Evolutionary conservation across 2,888 invertebrate species (phyloP), one percentile per base, ranked within the genome.

Genomic region (Hydrotaea cyrtoneurina): DNA sequence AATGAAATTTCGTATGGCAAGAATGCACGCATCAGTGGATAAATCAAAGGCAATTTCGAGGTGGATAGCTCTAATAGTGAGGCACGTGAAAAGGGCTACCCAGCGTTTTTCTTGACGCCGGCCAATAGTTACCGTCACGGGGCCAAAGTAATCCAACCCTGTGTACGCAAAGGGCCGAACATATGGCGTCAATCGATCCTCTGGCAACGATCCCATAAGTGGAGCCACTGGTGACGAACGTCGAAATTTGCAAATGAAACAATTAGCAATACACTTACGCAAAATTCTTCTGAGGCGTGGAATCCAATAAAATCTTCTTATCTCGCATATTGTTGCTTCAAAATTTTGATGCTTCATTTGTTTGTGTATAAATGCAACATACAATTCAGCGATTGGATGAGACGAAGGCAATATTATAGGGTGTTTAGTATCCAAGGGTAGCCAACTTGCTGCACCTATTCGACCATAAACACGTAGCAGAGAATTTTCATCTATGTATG

Each of bases 161-260:
- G 87, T 87, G 76, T 87, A 87, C 0, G 82, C 76, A 55, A 87
- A 86, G 4, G 86, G 74, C 13, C 84, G 82, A 3, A 87, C 62
- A 43, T 74, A 86, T 5, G 86, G 86, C 11, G 78, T 86, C 0
- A 86, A 62, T 8, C 86, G 75, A 62, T 86, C 87, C 10, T 36
- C 53, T 1, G 86, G 86, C 8, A 82, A 39, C 64, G 85, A 86
- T 0, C 86, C 87, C 87, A n/a, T 46, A n/a, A 46, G 46, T 46
- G 46, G 11, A 5, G n/a, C 21, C 13, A 85, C 59, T 8, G 86
- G 57, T 13, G 8, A 36, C 8, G 36, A 36, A 36, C 36, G 3
- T 5, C 26, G n/a, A 15, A 31, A 55, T 26, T 5, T 39, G n/a
- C 57, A n/a, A 23, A 19, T 39, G n/a, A 19, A 21, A 36, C 53